phyloP scores from a whole-genome alignment of 2,797 vertebrate species.

The Pelodytes ibericus region DNA sequence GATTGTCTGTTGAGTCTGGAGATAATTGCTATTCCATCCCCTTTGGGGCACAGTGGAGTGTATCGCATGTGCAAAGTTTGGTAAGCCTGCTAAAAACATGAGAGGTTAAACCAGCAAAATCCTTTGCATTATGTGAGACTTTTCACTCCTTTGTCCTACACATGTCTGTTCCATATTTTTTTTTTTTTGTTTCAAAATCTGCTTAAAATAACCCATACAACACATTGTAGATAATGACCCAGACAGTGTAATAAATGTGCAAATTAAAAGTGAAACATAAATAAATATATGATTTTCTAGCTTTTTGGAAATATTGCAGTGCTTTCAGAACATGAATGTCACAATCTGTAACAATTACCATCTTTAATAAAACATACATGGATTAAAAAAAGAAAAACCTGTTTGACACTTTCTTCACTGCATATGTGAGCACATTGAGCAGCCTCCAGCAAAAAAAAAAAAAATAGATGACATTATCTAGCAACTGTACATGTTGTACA shows the following conservation, averaged over 20 bases:
- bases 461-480: too few species aligned
- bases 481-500: too few species aligned
- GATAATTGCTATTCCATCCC: slow-evolving; percentile 48
- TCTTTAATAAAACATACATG: too few species aligned
- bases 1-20: slow-evolving; percentile 14
- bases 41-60: slow-evolving; percentile 19
- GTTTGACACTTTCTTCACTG: too few species aligned
- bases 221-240: not conserved
- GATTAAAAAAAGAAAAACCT: too few species aligned
- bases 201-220: not conserved
- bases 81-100: slow-evolving; percentile 39
- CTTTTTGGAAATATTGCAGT: too few species aligned
- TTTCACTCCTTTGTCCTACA: slow-evolving; percentile 36
- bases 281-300: too few species aligned
- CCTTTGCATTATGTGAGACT: slow-evolving; percentile 8
- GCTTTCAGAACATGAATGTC: too few species aligned
- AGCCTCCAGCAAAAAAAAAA: too few species aligned
- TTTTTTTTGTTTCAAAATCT: not conserved
- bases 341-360: too few species aligned
- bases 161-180: slow-evolving; percentile 10
- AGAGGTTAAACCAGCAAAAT: slow-evolving; percentile 46
- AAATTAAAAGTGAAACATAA: not conserved
- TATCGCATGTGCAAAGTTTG: slow-evolving; percentile 42
- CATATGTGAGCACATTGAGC: too few species aligned
- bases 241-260: not conserved